Percentiles rank a stretch among this genome's conserved stretches.
Evolutionary conservation across 2,888 invertebrate species (phyloP).

Genomic region (Terebella lapidaria): DNA sequence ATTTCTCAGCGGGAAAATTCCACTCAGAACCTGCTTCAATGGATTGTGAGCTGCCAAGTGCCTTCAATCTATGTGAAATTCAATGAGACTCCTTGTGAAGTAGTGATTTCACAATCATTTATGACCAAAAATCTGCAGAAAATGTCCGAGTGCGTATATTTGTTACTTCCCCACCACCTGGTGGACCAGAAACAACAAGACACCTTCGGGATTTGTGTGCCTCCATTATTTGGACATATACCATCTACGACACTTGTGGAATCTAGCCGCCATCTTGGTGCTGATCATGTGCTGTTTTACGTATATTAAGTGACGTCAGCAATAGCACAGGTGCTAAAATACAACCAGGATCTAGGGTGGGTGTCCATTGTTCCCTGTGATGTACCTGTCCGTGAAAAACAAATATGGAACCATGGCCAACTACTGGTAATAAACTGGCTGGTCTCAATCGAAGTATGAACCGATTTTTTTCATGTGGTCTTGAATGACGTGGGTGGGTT

Average conservation of each 20-base stretch:
- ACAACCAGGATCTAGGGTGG: conserved; percentile 30
- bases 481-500: conserved; percentile 50
- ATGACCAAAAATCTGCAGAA: background rate
- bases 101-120: conserved; percentile 1
- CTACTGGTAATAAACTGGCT: conserved; percentile 48
- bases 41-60: conserved; percentile 40
- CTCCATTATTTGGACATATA: conserved; percentile 46
- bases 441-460: conserved; percentile 47
- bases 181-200: background rate
- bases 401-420: conserved; percentile 50
- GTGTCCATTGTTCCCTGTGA: conserved; percentile 38
- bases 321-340: conserved; percentile 31
- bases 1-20: background rate
- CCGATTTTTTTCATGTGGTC: conserved; percentile 33
- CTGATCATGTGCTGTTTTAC: conserved; percentile 39
- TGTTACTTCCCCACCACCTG: background rate
- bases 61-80: background rate
- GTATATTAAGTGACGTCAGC: conserved; percentile 30
- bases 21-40: conserved; percentile 16
- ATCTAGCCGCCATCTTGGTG: conserved; percentile 39
- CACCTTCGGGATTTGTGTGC: conserved; percentile 40
- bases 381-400: conserved; percentile 29
- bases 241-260: conserved; percentile 40
- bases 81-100: conserved; percentile 5
- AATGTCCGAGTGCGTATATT: background rate